Evolutionary conservation across 2,888 invertebrate species (phyloP).

Genomic region (Trichogramma dendrolimi): DNA sequence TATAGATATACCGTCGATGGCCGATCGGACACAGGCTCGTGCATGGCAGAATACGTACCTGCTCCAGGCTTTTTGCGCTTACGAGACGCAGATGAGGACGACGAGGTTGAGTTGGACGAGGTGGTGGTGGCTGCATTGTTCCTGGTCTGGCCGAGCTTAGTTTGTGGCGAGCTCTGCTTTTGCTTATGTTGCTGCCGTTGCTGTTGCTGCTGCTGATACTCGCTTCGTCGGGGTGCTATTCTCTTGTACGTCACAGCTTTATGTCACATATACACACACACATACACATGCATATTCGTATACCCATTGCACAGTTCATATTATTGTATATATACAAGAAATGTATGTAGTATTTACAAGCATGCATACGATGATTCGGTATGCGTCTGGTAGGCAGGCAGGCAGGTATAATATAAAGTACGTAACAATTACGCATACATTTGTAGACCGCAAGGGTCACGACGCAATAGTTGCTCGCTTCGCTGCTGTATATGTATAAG

Average conservation of each 20-base stretch:
- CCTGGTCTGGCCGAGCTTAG: constrained; percentile 13
- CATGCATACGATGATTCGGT: too few species aligned
- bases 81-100: constrained; percentile 50
- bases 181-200: constrained; percentile 24
- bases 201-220: constrained; percentile 30
- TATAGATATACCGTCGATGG: background rate
- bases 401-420: too few species aligned
- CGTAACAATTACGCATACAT: too few species aligned
- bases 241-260: constrained; percentile 84
- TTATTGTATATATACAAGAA: too few species aligned
- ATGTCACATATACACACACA: constrained; percentile 46
- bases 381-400: too few species aligned
- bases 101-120: constrained; percentile 33
- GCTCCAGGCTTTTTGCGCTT: constrained; percentile 74
- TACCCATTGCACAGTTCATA: too few species aligned
- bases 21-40: background rate
- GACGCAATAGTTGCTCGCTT: too few species aligned
- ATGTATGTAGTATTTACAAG: too few species aligned
- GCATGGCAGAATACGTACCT: constrained; percentile 52
- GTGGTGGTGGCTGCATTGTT: constrained; percentile 34
- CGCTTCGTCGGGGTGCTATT: constrained; percentile 47
- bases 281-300: constrained; percentile 31
- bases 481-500: too few species aligned
- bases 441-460: too few species aligned
- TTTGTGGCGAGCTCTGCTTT: background rate